Base-by-base conservation (phyloP, 2,797 vertebrate species). In the Prunella strophiata region DNA sequence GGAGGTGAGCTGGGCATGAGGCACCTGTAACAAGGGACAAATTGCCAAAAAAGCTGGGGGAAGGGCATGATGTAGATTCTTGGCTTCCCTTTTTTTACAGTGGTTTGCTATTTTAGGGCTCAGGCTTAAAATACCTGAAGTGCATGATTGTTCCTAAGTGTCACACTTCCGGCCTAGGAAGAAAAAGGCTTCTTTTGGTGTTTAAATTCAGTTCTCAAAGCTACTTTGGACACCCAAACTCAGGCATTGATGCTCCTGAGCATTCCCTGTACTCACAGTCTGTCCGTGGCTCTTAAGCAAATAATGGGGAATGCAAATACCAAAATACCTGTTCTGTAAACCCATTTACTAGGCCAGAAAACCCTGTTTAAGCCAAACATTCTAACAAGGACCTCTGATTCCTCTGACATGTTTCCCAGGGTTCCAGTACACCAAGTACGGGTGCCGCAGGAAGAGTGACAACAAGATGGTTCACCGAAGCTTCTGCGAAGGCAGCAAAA, bases 401-500 rank as follows among this genome's bases (percentile, higher is more conserved):
- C 6, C 80, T n/a, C 93, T 67, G 88, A 16, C 23, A 2, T 11
- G 8, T 63, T 82, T 84, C 34, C 59, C 81, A 99, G 99, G 99
- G 79, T 99, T 98, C 88, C 99, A 99, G 85, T 99, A 99, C 94
- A 99, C 99, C 57, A 99, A 99, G 84, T 99, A 99, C 0, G 99
- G 99, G 9, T 99, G 99, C 92, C 98, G 99, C 29, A 98, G 99
- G 97, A 99, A 99, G 94, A 99, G 99, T 1, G 99, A 99, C 93
- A 99, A 97, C 90, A 99, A 99, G 97, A 99, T 99, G 99, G 98
- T 99, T 59, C 98, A 99, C 63, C 98, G 98, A 36, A 98, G 98
- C 78, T 99, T 99, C 98, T 99, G 99, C 51, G 99, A 99, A n/a
- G 96, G 98, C 94, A 98, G 94, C 95, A 99, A 99, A 93, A 99